Conservation (phyloP, 1,140 invertebrate species). For the Lepidotrigona ventralis region DNA sequence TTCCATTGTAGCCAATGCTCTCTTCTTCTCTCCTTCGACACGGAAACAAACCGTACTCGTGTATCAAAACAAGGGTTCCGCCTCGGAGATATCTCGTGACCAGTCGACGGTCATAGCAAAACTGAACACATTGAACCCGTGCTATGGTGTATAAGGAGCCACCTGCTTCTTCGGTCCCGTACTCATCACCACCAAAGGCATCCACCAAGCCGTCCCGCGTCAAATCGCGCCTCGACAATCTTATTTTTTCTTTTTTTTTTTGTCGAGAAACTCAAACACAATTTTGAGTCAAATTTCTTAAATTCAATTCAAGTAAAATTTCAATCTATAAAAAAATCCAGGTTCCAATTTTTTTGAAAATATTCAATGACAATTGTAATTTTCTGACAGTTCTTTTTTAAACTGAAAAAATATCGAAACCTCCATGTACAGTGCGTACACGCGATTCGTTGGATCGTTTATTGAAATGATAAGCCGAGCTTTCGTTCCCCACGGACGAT, state of each 20-base stretch:
- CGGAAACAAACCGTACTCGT: conserved; percentile 20
- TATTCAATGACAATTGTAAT: too few relatives aligned
- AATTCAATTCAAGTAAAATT: too few relatives aligned
- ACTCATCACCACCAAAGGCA: conserved; percentile 46
- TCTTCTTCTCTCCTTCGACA: conserved; percentile 10
- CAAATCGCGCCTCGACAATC: neutral
- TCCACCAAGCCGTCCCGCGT: conserved; percentile 1
- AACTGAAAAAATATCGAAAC: neutral
- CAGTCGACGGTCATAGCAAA: conserved; percentile 76
- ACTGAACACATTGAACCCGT: conserved; percentile 74
- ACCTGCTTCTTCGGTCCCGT: conserved; percentile 70
- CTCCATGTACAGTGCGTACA: neutral
- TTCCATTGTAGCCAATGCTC: conserved; percentile 67
- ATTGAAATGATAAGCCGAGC: neutral
- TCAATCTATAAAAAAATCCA: too few relatives aligned
- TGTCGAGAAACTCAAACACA: too few relatives aligned
- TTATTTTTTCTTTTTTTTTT: too few relatives aligned
- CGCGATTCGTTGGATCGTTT: neutral
- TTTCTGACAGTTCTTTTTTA: too few relatives aligned
- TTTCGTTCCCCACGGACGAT: neutral
- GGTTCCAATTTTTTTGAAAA: too few relatives aligned
- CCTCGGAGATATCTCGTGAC: conserved; percentile 58
- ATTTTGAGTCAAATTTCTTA: neutral
- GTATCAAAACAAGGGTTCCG: conserved; percentile 23
- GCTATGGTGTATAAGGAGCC: conserved; percentile 61